A percentile compares a stretch with the other conserved stretches of the same genome.
phyloP scores from a whole-genome alignment of 1,140 invertebrate genomes.

The Eueides isabella region DNA sequence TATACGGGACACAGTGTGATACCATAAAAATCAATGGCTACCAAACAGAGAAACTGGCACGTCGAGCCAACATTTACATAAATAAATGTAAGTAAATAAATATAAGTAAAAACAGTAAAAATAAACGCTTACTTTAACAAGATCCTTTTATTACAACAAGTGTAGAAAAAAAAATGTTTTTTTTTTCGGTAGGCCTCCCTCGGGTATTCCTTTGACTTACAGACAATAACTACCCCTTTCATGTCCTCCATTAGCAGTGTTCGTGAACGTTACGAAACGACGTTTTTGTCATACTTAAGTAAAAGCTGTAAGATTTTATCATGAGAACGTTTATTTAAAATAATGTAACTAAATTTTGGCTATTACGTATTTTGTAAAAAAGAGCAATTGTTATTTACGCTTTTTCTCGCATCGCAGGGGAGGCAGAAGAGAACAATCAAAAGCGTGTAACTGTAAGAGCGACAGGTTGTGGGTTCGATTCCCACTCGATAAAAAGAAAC shows the following conservation, averaged over 20 bases:
- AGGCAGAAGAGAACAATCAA: too few relatives aligned
- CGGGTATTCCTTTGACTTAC: conserved; percentile 40
- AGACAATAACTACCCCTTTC: conserved; percentile 40
- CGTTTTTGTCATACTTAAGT: neutral
- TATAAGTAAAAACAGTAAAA: neutral
- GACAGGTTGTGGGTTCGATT: too few relatives aligned
- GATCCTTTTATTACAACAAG: neutral
- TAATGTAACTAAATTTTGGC: too few relatives aligned
- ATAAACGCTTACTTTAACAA: neutral
- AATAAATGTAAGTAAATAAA: too few relatives aligned
- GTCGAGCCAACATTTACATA: neutral
- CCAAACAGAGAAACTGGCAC: too few relatives aligned
- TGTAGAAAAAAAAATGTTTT: conserved; percentile 11
- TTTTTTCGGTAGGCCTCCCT: conserved; percentile 22
- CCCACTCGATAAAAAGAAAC: too few relatives aligned
- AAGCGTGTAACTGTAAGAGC: too few relatives aligned
- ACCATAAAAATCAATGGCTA: neutral
- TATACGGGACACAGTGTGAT: neutral
- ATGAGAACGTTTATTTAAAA: conserved; percentile 7
- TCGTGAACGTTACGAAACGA: conserved; percentile 27
- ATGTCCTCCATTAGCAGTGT: conserved; percentile 40
- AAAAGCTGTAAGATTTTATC: neutral
- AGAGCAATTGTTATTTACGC: too few relatives aligned
- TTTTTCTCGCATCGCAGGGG: too few relatives aligned
- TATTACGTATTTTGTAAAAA: neutral